Evolutionary conservation across 2,888 invertebrate species (phyloP).

Genomic region (Lepeophtheirus nordmannii): DNA sequence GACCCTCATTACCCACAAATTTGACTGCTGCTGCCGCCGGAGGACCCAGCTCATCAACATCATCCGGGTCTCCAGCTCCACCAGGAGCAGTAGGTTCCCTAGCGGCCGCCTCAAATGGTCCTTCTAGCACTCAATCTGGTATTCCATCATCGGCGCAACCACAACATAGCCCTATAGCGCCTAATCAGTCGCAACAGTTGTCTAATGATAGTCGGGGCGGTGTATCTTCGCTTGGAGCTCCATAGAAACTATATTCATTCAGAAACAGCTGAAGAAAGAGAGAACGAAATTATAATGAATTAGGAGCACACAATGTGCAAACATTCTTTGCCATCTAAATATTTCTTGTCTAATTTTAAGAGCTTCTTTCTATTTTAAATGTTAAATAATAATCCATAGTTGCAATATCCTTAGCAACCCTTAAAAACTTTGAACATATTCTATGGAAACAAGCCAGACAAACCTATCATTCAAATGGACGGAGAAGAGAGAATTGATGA

Average conservation of each 20-base stretch:
- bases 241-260: constrained; percentile 1
- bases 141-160: neutral
- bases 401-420: no score
- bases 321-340: neutral
- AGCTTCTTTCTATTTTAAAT: constrained; percentile 7
- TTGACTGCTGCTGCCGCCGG: constrained; percentile 30
- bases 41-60: constrained; percentile 1
- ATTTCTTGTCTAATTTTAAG: constrained; percentile 1
- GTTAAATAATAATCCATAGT: neutral
- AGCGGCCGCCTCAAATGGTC: neutral
- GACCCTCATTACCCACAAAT: constrained; percentile 56
- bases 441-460: no score
- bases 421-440: no score
- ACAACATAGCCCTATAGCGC: neutral
- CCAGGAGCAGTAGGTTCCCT: neutral
- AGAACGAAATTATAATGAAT: neutral
- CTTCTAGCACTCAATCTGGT: neutral
- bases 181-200: neutral
- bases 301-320: no score
- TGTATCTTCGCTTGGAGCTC: neutral
- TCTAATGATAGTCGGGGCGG: neutral
- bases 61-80: neutral
- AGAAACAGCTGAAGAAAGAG: constrained; percentile 4
- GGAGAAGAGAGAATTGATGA: no score
- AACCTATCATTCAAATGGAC: no score